A percentile compares a stretch with the other conserved stretches of the same genome.
phyloP scores from a whole-genome alignment of 2,888 invertebrate genomes.

The Lasioglossum morio region DNA sequence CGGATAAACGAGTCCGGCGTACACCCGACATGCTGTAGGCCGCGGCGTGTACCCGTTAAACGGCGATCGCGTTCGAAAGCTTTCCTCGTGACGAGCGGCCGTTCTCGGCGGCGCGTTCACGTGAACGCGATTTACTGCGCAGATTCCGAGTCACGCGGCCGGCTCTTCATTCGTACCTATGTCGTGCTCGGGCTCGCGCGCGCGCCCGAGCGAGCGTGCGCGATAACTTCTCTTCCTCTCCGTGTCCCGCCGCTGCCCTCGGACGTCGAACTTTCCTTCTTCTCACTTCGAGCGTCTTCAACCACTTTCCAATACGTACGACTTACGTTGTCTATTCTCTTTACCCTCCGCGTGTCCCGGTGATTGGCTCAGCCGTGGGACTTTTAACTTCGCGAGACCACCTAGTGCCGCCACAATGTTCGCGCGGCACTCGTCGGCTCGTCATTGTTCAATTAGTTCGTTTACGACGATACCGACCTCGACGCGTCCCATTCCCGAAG shows the following conservation, averaged over 20 bases:
- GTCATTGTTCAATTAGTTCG: not conserved
- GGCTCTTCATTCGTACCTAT: conserved; percentile 59
- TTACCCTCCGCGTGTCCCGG: not conserved
- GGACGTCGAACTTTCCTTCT: conserved; percentile 58
- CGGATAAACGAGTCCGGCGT: not conserved
- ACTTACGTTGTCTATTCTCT: conserved; percentile 44
- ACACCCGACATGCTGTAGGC: not conserved
- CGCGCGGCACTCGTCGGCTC: not conserved
- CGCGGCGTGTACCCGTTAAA: conserved; percentile 22
- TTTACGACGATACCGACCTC: conserved; percentile 15
- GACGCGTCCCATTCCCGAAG: not conserved
- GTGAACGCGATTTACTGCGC: conserved; percentile 71
- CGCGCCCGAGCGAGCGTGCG: not conserved
- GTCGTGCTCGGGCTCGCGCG: conserved; percentile 38
- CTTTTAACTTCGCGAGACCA: not conserved
- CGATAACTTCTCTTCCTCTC: conserved; percentile 50
- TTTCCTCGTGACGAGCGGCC: conserved; percentile 42
- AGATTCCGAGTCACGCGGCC: conserved; percentile 74
- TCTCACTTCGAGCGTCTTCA: conserved; percentile 47
- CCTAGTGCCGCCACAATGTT: not conserved
- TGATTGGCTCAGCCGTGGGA: not conserved
- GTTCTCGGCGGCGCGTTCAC: conserved; percentile 56
- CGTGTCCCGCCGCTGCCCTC: conserved; percentile 34
- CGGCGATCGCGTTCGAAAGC: conserved; percentile 33
- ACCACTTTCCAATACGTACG: conserved; percentile 45